These are phyloP conservation scores for Leptoclinus maculatus DNA, from an alignment of 2,797 vertebrate genomes.

Conservation along the genomic window DNA sequence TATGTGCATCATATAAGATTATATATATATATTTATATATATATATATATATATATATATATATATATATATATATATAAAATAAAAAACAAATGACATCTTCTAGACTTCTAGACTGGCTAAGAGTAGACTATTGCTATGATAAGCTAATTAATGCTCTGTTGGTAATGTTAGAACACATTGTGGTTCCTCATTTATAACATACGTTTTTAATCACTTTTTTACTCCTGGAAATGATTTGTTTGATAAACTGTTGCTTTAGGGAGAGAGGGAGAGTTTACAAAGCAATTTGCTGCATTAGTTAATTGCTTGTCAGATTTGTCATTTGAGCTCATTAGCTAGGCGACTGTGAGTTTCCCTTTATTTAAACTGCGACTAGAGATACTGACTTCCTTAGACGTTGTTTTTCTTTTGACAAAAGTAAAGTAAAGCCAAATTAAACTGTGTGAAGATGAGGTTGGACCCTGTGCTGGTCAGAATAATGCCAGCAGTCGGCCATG, in stretches of 20 bases:
- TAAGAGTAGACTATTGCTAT: not conserved
- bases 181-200: not conserved
- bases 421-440: not conserved
- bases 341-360: too few species aligned
- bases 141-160: not conserved
- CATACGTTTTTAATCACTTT: not conserved
- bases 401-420: not conserved
- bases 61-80: too few species aligned
- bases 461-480: constrained; percentile 73
- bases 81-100: not conserved
- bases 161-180: not conserved
- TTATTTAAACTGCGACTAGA: not conserved
- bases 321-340: not conserved
- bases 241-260: too few species aligned
- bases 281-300: not conserved
- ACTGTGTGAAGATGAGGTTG: not conserved
- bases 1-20: too few species aligned
- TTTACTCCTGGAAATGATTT: too few species aligned
- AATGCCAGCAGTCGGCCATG: constrained; percentile 78
- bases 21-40: too few species aligned
- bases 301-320: not conserved
- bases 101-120: not conserved
- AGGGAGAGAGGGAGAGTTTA: not conserved
- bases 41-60: too few species aligned
- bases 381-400: not conserved